Evolutionary conservation across 2,797 vertebrate species (phyloP).

Genomic region (Trachurus trachurus): DNA sequence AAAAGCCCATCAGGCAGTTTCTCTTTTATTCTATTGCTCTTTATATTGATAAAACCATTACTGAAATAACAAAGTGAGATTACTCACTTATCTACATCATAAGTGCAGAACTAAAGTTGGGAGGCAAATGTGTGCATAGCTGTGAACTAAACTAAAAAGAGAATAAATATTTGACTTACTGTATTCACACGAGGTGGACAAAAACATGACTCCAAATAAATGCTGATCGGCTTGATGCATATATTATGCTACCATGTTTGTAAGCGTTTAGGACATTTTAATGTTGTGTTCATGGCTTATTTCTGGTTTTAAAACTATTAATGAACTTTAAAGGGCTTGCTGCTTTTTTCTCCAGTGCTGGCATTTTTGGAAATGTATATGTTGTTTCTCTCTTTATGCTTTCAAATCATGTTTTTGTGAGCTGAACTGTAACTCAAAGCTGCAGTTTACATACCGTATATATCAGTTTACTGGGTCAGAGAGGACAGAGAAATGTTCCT

Average conservation of each 20-base stretch:
- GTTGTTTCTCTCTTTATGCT: not conserved
- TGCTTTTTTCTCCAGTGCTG: not conserved
- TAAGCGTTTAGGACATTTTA: too few relatives aligned
- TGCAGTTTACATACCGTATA: not conserved
- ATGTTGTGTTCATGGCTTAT: too few relatives aligned
- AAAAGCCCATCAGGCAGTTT: not conserved
- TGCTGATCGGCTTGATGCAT: too few relatives aligned
- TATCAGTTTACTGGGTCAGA: not conserved
- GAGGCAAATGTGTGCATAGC: too few relatives aligned
- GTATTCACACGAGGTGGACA: too few relatives aligned
- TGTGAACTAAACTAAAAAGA: too few relatives aligned
- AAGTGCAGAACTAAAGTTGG: not conserved
- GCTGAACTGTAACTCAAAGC: slow-evolving; percentile 15
- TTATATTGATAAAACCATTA: too few relatives aligned
- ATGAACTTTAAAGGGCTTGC: not conserved
- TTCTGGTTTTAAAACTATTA: too few relatives aligned
- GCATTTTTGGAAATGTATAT: too few relatives aligned
- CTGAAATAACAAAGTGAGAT: not conserved
- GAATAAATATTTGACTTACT: too few relatives aligned
- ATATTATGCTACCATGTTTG: too few relatives aligned
- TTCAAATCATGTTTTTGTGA: slow-evolving; percentile 1
- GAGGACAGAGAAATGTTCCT: not conserved
- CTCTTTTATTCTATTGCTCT: not conserved
- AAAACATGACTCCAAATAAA: too few relatives aligned
- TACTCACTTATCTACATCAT: not conserved